Conservation (phyloP, 2,113 vertebrate species). For the Corythoichthys haematopterus region DNA sequence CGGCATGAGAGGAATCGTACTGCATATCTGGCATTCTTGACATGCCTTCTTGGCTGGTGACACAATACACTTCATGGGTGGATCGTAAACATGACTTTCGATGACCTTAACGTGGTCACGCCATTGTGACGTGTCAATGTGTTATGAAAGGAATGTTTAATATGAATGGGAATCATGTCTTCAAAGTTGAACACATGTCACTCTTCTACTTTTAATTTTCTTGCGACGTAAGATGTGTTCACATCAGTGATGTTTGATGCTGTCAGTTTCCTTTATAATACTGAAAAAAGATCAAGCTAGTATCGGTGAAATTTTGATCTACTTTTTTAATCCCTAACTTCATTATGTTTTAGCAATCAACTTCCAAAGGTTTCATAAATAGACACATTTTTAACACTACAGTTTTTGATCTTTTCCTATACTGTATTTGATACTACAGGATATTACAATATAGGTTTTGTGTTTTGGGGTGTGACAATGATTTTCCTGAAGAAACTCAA, state of each 20-base stretch:
- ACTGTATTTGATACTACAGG: too few species aligned
- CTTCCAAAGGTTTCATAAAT: too few species aligned
- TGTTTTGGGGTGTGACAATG: too few species aligned
- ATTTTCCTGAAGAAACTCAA: too few species aligned
- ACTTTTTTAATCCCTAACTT: too few species aligned
- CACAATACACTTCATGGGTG: constrained; percentile 8
- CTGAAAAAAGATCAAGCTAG: not conserved
- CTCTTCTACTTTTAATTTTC: not conserved
- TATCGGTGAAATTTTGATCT: not conserved
- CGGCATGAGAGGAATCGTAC: not conserved
- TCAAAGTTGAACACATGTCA: constrained; percentile 19
- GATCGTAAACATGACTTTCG: not conserved
- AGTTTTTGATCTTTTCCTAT: too few species aligned
- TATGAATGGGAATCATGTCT: constrained; percentile 16
- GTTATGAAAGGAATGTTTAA: constrained; percentile 39
- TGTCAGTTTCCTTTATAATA: not conserved
- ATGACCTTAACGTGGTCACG: not conserved
- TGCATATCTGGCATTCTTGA: constrained; percentile 1
- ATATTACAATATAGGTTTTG: too few species aligned
- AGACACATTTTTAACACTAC: too few species aligned
- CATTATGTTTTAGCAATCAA: too few species aligned
- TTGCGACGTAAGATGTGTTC: not conserved
- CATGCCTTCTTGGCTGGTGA: not conserved
- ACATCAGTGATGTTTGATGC: not conserved
- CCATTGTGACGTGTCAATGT: constrained; percentile 23